phyloP scores from a whole-genome alignment of 1,140 invertebrate genomes.

The Battus philenor region DNA sequence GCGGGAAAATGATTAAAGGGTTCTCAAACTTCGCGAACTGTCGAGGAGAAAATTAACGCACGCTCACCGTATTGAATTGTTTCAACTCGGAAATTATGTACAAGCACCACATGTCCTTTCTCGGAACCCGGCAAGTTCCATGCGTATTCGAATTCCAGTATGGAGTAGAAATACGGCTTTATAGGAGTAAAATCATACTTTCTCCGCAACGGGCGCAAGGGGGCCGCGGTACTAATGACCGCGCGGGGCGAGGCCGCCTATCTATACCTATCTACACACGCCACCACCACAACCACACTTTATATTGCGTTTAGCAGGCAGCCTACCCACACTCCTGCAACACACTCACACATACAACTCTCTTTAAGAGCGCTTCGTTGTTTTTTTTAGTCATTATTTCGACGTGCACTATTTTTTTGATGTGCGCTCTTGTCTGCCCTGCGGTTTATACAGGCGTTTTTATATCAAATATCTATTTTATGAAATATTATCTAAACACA shows the following conservation, averaged over 20 bases:
- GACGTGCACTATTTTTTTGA: slow-evolving; percentile 65
- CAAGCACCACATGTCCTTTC: slow-evolving; percentile 66
- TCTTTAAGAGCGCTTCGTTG: slow-evolving; percentile 29
- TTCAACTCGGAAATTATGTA: slow-evolving; percentile 67
- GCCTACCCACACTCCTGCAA: slow-evolving; percentile 55
- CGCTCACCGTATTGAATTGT: slow-evolving; percentile 64
- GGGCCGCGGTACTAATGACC: slow-evolving; percentile 65
- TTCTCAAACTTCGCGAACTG: slow-evolving; percentile 23
- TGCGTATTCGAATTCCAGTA: slow-evolving; percentile 73
- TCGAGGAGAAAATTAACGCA: slow-evolving; percentile 51
- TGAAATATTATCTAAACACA: too few species aligned
- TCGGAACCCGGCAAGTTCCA: slow-evolving; percentile 59
- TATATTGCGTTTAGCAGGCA: slow-evolving; percentile 71
- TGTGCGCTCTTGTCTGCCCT: slow-evolving; percentile 20
- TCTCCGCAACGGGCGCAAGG: slow-evolving; percentile 57
- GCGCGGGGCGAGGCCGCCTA: slow-evolving; percentile 62
- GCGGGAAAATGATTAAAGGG: too few species aligned
- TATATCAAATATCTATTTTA: too few species aligned
- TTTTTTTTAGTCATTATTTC: slow-evolving; percentile 65
- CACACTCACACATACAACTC: slow-evolving; percentile 45
- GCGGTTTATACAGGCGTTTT: too few species aligned
- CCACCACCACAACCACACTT: slow-evolving; percentile 67
- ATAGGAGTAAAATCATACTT: slow-evolving; percentile 75
- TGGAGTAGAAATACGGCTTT: slow-evolving; percentile 75
- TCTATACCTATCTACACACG: slow-evolving; percentile 53